Percentiles rank a stretch among this genome's conserved stretches.
Evolutionary conservation across 2,113 vertebrate species (phyloP).

Genomic region (Charadrius vociferus): DNA sequence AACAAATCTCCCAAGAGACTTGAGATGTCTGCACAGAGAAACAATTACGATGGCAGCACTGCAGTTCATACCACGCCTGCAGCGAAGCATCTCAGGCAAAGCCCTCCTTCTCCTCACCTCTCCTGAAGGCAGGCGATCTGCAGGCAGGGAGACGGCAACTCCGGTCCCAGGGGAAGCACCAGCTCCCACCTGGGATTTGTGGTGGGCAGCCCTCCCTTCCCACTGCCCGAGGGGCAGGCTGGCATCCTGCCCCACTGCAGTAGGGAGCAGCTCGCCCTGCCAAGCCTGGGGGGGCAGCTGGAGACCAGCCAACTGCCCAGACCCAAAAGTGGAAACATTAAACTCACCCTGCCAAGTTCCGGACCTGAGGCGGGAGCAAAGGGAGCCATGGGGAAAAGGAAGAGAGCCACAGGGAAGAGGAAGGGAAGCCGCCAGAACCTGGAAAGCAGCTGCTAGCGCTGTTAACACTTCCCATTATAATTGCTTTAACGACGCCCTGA

Average conservation of each 20-base stretch:
- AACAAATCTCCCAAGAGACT: background rate
- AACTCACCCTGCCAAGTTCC: background rate
- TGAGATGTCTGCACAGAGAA: background rate
- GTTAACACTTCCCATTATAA: constrained; percentile 53
- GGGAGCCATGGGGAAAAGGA: background rate
- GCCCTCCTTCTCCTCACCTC: background rate
- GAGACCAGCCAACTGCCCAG: background rate
- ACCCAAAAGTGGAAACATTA: background rate
- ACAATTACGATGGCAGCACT: background rate
- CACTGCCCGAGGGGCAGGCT: fast-evolving
- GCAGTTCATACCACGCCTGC: background rate
- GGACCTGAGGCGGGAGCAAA: background rate
- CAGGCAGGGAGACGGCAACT: background rate
- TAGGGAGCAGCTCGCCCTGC: background rate
- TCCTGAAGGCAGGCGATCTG: background rate
- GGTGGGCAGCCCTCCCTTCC: background rate
- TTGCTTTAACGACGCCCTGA: constrained; percentile 45
- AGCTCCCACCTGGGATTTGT: background rate
- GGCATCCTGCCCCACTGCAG: background rate
- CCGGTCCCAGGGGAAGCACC: background rate
- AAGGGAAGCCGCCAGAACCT: background rate
- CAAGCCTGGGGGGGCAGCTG: background rate
- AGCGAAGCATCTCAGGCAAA: background rate
- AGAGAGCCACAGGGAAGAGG: background rate
- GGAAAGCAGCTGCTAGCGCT: background rate